Conservation (phyloP, 2,888 invertebrate species). For the Chrysomela aeneicollis region DNA sequence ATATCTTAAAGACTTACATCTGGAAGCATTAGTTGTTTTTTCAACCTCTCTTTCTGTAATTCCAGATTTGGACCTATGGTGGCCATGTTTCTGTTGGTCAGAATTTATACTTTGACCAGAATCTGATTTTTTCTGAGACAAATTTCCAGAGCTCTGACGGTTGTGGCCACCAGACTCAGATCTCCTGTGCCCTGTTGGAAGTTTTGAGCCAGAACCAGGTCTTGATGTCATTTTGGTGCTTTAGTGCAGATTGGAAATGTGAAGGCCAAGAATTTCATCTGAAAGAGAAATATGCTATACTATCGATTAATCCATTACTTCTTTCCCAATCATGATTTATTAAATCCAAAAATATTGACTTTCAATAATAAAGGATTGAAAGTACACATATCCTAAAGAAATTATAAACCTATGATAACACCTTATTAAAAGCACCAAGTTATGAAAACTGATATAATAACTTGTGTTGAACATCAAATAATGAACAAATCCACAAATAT, state of each 20-base stretch:
- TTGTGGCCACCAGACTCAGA: slow-evolving; percentile 54
- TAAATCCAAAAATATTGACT: too few species aligned
- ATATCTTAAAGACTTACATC: slow-evolving; percentile 48
- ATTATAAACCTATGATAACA: too few species aligned
- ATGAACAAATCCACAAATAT: too few species aligned
- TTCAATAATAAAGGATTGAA: too few species aligned
- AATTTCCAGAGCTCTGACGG: slow-evolving; percentile 51
- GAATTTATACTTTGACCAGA: slow-evolving; percentile 58
- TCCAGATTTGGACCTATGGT: slow-evolving; percentile 58
- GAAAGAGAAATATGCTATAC: slow-evolving; percentile 13
- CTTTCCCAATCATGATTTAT: too few species aligned
- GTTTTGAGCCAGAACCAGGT: slow-evolving; percentile 50
- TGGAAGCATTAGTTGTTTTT: slow-evolving; percentile 50
- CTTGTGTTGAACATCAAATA: too few species aligned
- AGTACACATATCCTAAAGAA: too few species aligned
- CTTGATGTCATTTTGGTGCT: slow-evolving; percentile 50
- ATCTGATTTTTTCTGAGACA: slow-evolving; percentile 54
- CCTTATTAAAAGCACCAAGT: too few species aligned
- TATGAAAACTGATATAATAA: too few species aligned
- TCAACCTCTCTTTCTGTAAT: slow-evolving; percentile 50
- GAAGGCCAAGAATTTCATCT: slow-evolving; percentile 10
- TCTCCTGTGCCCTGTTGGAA: slow-evolving; percentile 53
- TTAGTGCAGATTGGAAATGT: slow-evolving; percentile 4
- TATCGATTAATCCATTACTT: too few species aligned
- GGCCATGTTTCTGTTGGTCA: slow-evolving; percentile 52